Base-by-base conservation (phyloP, 1,140 invertebrate genomes). In the Trichomalopsis sarcophagae region DNA sequence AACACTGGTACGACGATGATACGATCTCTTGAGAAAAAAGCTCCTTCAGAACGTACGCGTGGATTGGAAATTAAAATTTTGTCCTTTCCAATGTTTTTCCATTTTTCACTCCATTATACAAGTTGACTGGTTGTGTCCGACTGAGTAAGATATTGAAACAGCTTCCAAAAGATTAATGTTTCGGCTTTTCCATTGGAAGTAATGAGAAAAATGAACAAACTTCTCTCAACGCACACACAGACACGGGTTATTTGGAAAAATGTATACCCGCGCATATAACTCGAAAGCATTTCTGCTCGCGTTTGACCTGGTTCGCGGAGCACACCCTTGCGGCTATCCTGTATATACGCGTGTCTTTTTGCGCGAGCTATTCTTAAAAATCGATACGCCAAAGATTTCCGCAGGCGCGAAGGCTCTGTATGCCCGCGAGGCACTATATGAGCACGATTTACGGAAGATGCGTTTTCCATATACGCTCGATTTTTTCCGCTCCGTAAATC, bases 1-100 rank as follows among this genome's bases (percentile, higher is more conserved):
- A 89, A 89, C 7, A 91, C 88, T 21, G 91, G 91, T 91, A 55
- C 7, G 10, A 10, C 0, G 13, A 50, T 50, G 14, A 17, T 50
- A 17, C 47, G 9, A 7, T 44, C 40, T 44, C 40, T 5, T 10
- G 40, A 44, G 40, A 36, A 36, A 36, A 36, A 36, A 36, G 33
- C 5, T 36, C 0, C 33, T 36, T 36, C 4, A 6, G 33, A 36
- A 6, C 33, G 33, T 36, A 6, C 33, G 5, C 4, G 33, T 36
- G 33, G 27, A 40, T 44, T 44, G 40, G 40, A 44, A 44, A 44
- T 44, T 44, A 1, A 44, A 44, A 44, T 44, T 44, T 44, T 44
- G 1, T 11, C 40, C 0, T 44, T 44, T 44, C 40, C 40, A 62
- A 62, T 62, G 0, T 21, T 21, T 21, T 1, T 55, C 50, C 13